phyloP scores from a whole-genome alignment of 2,888 invertebrate species.

The Heliconius ismenius region DNA sequence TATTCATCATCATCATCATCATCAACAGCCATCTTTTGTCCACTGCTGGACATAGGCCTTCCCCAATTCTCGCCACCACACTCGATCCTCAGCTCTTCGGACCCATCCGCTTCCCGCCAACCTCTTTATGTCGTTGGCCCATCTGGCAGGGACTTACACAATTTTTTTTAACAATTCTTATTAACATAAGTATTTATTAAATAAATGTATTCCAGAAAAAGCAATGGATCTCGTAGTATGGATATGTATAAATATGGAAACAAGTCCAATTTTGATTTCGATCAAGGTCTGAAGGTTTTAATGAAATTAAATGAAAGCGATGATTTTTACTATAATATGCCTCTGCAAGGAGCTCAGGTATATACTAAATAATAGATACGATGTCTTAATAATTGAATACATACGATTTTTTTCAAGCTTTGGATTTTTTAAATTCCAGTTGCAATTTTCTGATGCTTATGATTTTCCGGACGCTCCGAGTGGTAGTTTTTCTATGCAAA shows the following conservation, averaged over 20 bases:
- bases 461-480: conserved; percentile 83
- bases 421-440: conserved; percentile 57
- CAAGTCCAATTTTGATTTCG: conserved; percentile 70
- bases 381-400: neutral
- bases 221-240: conserved; percentile 50
- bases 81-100: too few relatives aligned
- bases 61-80: too few relatives aligned
- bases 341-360: conserved; percentile 77
- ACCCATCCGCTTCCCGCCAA: too few relatives aligned
- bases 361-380: neutral
- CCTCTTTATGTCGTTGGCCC: too few relatives aligned
- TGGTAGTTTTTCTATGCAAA: conserved; percentile 77
- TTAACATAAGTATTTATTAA: neutral
- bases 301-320: conserved; percentile 68
- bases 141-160: too few relatives aligned
- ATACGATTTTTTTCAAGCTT: too few relatives aligned
- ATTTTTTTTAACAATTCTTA: too few relatives aligned
- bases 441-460: conserved; percentile 79
- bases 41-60: too few relatives aligned
- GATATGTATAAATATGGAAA: conserved; percentile 74
- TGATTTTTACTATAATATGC: conserved; percentile 76
- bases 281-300: conserved; percentile 70
- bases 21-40: too few relatives aligned
- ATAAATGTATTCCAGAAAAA: conserved; percentile 47
- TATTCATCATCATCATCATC: too few relatives aligned